Evolutionary conservation across 2,797 vertebrate genomes (phyloP).

Genomic region (Malurus splendens): DNA sequence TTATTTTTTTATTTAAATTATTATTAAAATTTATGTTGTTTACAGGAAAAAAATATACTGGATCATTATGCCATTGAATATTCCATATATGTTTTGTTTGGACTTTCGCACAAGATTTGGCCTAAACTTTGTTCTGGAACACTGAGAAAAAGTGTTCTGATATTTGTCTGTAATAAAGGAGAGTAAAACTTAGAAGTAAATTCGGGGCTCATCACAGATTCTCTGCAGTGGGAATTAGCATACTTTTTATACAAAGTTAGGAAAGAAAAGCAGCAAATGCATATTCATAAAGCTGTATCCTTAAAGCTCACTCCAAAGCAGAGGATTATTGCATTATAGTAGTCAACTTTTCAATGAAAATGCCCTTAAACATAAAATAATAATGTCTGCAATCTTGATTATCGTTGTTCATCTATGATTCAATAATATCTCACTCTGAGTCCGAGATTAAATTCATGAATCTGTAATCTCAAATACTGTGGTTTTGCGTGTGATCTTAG

Average conservation of each 20-base stretch:
- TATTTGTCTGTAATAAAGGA: not conserved
- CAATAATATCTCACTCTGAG: not conserved
- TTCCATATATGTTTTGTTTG: not conserved
- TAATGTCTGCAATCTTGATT: not conserved
- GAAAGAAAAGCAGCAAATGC: constrained; percentile 22
- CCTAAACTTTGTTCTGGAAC: not conserved
- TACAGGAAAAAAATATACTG: not conserved
- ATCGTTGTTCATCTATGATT: not conserved
- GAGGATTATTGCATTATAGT: constrained; percentile 11
- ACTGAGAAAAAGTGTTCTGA: not conserved
- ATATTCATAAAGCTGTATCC: constrained; percentile 35
- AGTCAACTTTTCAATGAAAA: constrained; percentile 32
- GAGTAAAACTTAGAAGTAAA: constrained; percentile 6
- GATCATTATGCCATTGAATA: not conserved
- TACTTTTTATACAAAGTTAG: constrained; percentile 10
- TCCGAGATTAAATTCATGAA: constrained; percentile 9
- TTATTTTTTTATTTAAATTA: too few relatives aligned
- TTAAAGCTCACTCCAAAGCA: not conserved
- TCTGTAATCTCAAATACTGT: not conserved
- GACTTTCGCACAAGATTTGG: not conserved
- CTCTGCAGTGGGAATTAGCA: constrained; percentile 19
- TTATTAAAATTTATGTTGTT: constrained; percentile 17
- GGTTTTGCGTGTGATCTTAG: not conserved
- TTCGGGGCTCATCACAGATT: constrained; percentile 21
- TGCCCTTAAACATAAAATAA: constrained; percentile 26